Evolutionary conservation across 23 tunicate species (phyloP).

Genomic region (Styela plicata): DNA sequence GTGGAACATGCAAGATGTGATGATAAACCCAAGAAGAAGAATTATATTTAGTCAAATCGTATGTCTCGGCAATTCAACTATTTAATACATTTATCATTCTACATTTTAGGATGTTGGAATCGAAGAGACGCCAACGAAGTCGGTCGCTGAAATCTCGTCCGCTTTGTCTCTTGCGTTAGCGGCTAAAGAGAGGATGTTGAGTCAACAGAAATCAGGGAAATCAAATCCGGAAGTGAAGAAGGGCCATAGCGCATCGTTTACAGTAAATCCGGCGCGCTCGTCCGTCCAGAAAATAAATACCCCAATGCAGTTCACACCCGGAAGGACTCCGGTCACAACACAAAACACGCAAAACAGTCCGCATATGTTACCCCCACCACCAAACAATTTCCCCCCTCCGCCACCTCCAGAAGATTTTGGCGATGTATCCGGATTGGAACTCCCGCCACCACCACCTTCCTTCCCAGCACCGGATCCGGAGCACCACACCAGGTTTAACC

Average conservation of each 20-base stretch:
- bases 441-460: slow-evolving; percentile 68
- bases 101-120: neutral
- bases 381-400: slow-evolving; percentile 62
- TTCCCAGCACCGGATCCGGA: neutral
- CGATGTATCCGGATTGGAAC: slow-evolving; percentile 22
- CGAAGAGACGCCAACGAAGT: slow-evolving; percentile 13
- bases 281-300: slow-evolving; percentile 1
- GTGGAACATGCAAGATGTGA: too few relatives aligned
- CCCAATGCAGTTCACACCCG: neutral
- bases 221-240: neutral
- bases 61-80: too few relatives aligned
- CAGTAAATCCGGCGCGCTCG: slow-evolving; percentile 7
- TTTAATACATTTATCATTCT: too few relatives aligned
- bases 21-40: too few relatives aligned
- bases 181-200: slow-evolving; percentile 61
- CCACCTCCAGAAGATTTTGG: slow-evolving; percentile 40
- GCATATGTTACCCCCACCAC: slow-evolving; percentile 15
- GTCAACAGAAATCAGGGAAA: slow-evolving; percentile 6
- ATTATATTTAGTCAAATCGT: too few relatives aligned
- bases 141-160: slow-evolving; percentile 25
- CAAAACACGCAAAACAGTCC: neutral
- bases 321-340: neutral
- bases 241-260: slow-evolving; percentile 16
- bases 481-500: neutral
- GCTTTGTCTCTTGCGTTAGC: slow-evolving; percentile 60